Evolutionary conservation across 2,797 vertebrate genomes (phyloP), one percentile per base, ranked within the genome.

Genomic region (Nyctibius grandis): DNA sequence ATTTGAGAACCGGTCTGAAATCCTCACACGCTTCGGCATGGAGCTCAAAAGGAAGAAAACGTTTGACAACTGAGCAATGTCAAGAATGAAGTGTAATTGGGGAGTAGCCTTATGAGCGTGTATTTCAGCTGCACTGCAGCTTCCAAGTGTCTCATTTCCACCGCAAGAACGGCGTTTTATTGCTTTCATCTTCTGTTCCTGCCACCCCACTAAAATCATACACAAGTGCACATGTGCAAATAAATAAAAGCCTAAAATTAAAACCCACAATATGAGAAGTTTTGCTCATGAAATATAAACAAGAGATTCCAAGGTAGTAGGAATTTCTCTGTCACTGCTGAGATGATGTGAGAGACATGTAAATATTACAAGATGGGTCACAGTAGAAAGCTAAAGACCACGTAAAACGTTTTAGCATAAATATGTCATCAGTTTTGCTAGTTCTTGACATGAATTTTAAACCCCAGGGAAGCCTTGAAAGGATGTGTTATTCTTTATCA

Each of bases 381-480:
- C 54, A 87, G 22, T 80, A 93, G 80, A 95, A 89, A 77, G 26
- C 74, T 56, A 51, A 92, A 96, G 56, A 92, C 53, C 26, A 31
- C 8, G 59, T 85, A 68, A 94, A 95, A 75, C 3, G 9, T 91
- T 81, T 65, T 86, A 75, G 28, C 44, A 63, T 83, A 84, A 95
- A 88, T 89, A 79, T 25, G 75, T 51, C 51, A 53, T 73, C 50
- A 42, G 3, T 90, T 96, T 89, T 87, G 12, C 33, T 78, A 12
- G 34, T 51, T 77, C 77, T 90, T 76, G 57, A 61, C 15, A 5
- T 57, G 67, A 82, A 86, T 64, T 40, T 59, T 88, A 85, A 95
- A 78, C 25, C 53, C 36, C 22, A 51, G 78, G 65, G 93, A 77
- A 25, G 50, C 72, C 40, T 57, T 84, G 72, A 80, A 61, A 86